Percentiles rank a stretch among this genome's conserved stretches.
Evolutionary conservation across 2,113 vertebrate species (phyloP).

Genomic region (Todiramphus saurophagus): DNA sequence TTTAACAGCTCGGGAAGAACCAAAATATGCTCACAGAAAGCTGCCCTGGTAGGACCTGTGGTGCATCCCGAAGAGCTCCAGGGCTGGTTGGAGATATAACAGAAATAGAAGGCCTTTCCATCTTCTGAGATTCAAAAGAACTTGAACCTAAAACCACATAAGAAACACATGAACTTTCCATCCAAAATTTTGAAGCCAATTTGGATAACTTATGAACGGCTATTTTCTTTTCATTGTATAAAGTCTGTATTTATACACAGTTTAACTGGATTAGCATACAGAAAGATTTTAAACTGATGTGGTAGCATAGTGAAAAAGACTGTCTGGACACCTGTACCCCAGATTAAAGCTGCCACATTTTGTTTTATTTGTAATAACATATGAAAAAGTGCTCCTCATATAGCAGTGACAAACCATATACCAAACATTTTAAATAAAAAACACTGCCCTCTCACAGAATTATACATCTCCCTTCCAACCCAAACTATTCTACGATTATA

Average conservation of each 20-base stretch:
- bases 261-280: background rate
- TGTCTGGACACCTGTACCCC: background rate
- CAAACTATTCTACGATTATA: background rate
- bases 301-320: background rate
- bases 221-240: background rate
- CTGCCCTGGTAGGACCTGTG: slow-evolving; percentile 92
- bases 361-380: background rate
- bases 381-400: background rate
- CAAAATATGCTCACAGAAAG: slow-evolving; percentile 87
- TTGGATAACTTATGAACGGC: background rate
- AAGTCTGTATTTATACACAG: background rate
- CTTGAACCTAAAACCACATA: slow-evolving; percentile 84
- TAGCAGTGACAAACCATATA: background rate
- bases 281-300: background rate
- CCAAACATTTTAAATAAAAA: background rate
- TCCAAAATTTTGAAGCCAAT: background rate
- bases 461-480: background rate
- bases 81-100: slow-evolving; percentile 98
- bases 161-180: background rate
- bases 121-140: slow-evolving; percentile 99
- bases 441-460: background rate
- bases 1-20: background rate
- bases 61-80: slow-evolving; percentile 90
- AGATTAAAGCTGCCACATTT: background rate
- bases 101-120: slow-evolving; percentile 98